Base-by-base conservation (phyloP, 1,140 invertebrate species). In the Agrypnia vestita region DNA sequence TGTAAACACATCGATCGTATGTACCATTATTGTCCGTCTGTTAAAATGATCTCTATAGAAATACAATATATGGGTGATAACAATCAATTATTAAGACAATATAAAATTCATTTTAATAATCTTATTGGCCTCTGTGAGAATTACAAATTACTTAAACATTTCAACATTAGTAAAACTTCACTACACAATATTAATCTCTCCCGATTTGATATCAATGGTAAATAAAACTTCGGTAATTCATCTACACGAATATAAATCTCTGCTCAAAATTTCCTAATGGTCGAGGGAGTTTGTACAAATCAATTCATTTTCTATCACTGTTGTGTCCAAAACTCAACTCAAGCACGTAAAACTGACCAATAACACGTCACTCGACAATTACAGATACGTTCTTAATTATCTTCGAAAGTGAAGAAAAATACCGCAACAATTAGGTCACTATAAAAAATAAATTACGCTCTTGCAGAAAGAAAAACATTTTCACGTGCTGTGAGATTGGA, bases 91-190 rank as follows among this genome's bases (percentile, higher is more conserved):
- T 35, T 35, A 35, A 35, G 55, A 59, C 55, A 19, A 59, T 21
- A 11, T 59, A 21, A 43, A 64, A 25, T n/a, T 64, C 13, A 8
- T 8, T 19, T n/a, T 19, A 13, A 62, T 67, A 64, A 4, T 51
- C 11, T 51, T 64, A 47, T 69, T 69, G 64, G 64, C 64, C 64
- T 46, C 64, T 46, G 64, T 10, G 62, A 67, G 64, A 69, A 47
- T 13, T 51, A 69, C 44, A 69, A 3, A 15, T 69, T 69, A 69
- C 61, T n/a, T 43, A 19, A 59, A 59, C 17, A 59, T 59, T 59
- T 3, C 15, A 21, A 59, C 11, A 59, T 10, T 59, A 19, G 55
- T 59, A 59, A 59, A 21, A 59, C 55, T 9, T 59, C 17, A 59
- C 21, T 59, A 59, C 55, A 59, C 55, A 59, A 59, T 59, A 59